These are phyloP conservation scores for Chesias legatella DNA, from an alignment of 2,888 invertebrate genomes.

Conservation along the genomic window DNA sequence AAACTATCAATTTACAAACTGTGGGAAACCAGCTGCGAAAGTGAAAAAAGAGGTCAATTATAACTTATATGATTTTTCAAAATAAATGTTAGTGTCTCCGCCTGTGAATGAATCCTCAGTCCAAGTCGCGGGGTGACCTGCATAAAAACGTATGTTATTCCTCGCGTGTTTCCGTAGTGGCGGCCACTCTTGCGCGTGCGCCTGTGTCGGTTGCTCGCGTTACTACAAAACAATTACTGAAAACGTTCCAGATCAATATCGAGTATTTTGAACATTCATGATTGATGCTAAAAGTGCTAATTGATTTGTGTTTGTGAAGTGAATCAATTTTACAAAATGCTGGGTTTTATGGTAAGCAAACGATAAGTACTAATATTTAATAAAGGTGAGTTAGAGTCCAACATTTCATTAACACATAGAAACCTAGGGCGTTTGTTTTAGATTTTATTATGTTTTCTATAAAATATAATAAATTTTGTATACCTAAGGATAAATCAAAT, in stretches of 20 bases:
- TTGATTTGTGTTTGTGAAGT: conserved; percentile 22
- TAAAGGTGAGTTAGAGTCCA: no score
- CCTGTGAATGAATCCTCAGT: neutral
- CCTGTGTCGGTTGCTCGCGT: conserved; percentile 39
- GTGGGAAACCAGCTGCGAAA: no score
- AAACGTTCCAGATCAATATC: no score
- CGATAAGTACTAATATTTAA: no score
- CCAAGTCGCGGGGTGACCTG: conserved; percentile 16
- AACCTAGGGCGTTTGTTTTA: no score
- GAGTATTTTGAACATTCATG: conserved; percentile 25
- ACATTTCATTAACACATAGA: no score
- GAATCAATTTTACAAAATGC: conserved; percentile 27
- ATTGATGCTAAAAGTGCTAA: conserved; percentile 22
- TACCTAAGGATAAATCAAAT: no score
- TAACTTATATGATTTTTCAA: no score
- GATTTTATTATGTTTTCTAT: no score
- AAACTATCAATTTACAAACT: no score
- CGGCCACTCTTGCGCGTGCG: conserved; percentile 40
- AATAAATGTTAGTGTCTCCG: conserved; percentile 6
- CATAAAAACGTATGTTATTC: conserved; percentile 29
- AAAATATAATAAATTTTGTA: no score
- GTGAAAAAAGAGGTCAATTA: no score
- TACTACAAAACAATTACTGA: conserved; percentile 20
- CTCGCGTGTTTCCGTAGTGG: conserved; percentile 26
- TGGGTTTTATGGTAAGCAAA: conserved; percentile 32